Evolutionary conservation across 1,140 invertebrate genomes (phyloP).

Genomic region (Polypedilum pembai): DNA sequence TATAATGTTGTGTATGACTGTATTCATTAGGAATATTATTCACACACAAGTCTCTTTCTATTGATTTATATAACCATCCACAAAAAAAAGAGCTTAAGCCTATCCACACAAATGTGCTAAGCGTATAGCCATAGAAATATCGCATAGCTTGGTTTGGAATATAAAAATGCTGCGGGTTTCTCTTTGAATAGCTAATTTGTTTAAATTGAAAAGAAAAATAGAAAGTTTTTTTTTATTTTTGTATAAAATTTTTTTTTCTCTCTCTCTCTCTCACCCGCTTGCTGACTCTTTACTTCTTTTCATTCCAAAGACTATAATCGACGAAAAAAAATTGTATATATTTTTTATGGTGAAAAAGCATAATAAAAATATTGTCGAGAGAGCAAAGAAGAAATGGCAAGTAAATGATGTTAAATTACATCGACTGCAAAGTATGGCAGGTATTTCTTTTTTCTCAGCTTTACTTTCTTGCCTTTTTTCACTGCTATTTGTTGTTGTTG

Average conservation of each 20-base stretch:
- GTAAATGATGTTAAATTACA: slow-evolving; percentile 19
- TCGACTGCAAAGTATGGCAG: neutral
- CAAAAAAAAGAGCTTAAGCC: neutral
- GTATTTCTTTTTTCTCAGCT: neutral
- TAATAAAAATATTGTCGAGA: neutral
- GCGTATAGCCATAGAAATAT: neutral
- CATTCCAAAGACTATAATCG: neutral
- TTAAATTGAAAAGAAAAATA: slow-evolving; percentile 28
- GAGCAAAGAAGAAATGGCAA: neutral
- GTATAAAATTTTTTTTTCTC: neutral
- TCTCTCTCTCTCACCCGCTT: too few relatives aligned
- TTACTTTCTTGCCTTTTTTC: too few relatives aligned
- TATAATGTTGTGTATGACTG: neutral
- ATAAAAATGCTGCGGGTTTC: slow-evolving; percentile 26
- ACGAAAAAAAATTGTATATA: neutral
- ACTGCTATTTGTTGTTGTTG: too few relatives aligned
- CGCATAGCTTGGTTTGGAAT: neutral
- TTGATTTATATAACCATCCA: slow-evolving; percentile 6
- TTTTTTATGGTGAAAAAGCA: neutral
- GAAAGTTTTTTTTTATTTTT: slow-evolving; percentile 26
- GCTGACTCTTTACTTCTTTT: neutral
- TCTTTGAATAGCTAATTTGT: slow-evolving; percentile 28
- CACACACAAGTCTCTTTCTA: neutral
- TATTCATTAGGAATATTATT: slow-evolving; percentile 10
- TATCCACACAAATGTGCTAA: slow-evolving; percentile 17